These are phyloP conservation scores for Rhagologus leucostigma DNA, from an alignment of 2,113 vertebrate genomes.

Conservation along the genomic window DNA sequence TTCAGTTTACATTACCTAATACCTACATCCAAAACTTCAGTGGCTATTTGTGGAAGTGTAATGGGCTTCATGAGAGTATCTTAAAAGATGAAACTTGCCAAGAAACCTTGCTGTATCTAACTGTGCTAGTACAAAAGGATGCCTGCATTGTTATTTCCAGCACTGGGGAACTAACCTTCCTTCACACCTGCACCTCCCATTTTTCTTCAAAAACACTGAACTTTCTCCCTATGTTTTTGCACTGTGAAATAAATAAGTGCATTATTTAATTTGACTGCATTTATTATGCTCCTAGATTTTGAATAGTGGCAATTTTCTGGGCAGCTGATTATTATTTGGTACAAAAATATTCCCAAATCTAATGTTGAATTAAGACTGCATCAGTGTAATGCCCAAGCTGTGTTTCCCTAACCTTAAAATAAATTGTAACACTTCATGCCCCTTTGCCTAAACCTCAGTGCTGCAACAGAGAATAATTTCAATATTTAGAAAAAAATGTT, in stretches of 20 bases:
- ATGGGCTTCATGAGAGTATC: background rate
- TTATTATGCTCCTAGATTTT: background rate
- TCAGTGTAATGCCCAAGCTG: background rate
- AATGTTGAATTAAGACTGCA: background rate
- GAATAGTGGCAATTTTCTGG: background rate
- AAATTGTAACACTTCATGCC: background rate
- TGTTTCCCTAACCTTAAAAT: background rate
- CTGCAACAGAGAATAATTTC: background rate
- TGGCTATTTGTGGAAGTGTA: background rate
- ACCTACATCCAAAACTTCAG: background rate
- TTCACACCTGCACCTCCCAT: background rate
- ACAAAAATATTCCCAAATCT: background rate
- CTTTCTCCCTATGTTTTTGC: background rate
- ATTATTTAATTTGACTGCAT: background rate
- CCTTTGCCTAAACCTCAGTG: background rate
- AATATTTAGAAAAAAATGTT: background rate
- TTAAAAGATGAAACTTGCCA: background rate
- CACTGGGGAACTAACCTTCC: rapidly evolving
- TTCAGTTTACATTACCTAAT: background rate
- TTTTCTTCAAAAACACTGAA: background rate
- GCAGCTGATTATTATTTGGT: background rate
- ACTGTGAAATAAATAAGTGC: background rate
- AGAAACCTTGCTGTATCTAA: background rate
- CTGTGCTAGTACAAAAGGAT: background rate
- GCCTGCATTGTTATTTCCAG: background rate